These are phyloP conservation scores for Sipha maydis DNA, from an alignment of 2,888 invertebrate genomes.

Conservation along the genomic window DNA sequence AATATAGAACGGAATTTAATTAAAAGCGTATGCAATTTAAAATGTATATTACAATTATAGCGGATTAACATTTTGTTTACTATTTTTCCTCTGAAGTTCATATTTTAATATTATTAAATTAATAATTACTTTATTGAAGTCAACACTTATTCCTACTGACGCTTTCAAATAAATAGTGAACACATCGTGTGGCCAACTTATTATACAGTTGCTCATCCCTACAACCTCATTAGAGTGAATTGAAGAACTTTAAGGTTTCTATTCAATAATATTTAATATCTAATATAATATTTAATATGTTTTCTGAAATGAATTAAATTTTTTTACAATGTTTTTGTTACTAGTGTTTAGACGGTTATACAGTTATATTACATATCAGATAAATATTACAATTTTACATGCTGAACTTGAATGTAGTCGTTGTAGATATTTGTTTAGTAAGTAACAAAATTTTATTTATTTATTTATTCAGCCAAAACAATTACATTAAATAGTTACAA, in stretches of 20 bases:
- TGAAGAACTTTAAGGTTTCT: neutral
- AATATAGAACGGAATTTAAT: neutral
- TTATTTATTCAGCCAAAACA: too few species aligned
- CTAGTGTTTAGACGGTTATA: too few species aligned
- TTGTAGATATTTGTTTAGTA: too few species aligned
- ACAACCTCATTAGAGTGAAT: neutral
- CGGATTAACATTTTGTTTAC: neutral
- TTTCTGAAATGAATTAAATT: neutral
- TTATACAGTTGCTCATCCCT: neutral
- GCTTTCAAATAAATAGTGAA: neutral
- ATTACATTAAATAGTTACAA: too few species aligned
- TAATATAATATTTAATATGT: neutral
- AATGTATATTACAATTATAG: neutral
- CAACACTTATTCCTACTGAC: neutral
- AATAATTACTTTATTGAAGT: neutral
- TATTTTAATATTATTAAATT: neutral
- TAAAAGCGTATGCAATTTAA: neutral
- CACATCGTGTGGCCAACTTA: neutral
- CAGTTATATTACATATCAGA: too few species aligned
- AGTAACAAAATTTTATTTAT: too few species aligned
- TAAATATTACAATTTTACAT: too few species aligned
- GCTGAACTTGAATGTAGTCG: too few species aligned
- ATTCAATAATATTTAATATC: neutral
- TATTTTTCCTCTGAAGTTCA: neutral
- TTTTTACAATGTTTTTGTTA: too few species aligned